These are phyloP conservation scores for Atherinomorus stipes DNA, from an alignment of 2,113 vertebrate species.

Conservation along the genomic window DNA sequence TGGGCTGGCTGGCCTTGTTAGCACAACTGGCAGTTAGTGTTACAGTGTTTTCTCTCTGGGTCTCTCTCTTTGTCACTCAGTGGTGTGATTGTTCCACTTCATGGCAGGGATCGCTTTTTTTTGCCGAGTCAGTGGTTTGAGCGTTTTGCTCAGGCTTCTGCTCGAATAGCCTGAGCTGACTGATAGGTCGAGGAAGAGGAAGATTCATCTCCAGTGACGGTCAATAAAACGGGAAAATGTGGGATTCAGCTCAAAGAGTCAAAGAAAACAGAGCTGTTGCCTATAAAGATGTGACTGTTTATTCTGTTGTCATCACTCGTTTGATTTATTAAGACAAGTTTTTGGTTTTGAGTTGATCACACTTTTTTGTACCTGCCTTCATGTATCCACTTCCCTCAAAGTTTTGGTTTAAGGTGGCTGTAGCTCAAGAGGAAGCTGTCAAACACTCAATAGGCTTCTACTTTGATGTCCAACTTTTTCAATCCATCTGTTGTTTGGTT, in stretches of 20 bases:
- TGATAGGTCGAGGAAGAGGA: slow-evolving; percentile 41
- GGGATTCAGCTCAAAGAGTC: neutral
- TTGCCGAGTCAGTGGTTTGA: slow-evolving; percentile 64
- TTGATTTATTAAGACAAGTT: too few species aligned
- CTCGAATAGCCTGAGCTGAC: slow-evolving; percentile 47
- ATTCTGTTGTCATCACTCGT: too few species aligned
- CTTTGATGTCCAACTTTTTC: too few species aligned
- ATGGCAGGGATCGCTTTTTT: slow-evolving; percentile 55
- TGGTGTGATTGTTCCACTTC: slow-evolving; percentile 46
- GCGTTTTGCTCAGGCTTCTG: slow-evolving; percentile 31
- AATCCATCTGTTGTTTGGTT: too few species aligned
- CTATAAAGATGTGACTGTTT: neutral
- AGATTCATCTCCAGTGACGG: neutral
- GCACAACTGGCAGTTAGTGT: slow-evolving; percentile 47
- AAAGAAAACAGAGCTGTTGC: neutral
- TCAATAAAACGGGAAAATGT: slow-evolving; percentile 35
- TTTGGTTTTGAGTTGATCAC: too few species aligned
- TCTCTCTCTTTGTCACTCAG: slow-evolving; percentile 32
- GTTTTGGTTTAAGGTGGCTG: too few species aligned
- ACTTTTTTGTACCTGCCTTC: too few species aligned
- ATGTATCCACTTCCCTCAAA: too few species aligned
- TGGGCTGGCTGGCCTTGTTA: slow-evolving; percentile 42
- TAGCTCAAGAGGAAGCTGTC: too few species aligned
- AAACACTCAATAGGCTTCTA: too few species aligned
- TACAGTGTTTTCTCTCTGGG: slow-evolving; percentile 38